Evolutionary conservation across 2,888 invertebrate species (phyloP).

Genomic region (Xylophagus ater): DNA sequence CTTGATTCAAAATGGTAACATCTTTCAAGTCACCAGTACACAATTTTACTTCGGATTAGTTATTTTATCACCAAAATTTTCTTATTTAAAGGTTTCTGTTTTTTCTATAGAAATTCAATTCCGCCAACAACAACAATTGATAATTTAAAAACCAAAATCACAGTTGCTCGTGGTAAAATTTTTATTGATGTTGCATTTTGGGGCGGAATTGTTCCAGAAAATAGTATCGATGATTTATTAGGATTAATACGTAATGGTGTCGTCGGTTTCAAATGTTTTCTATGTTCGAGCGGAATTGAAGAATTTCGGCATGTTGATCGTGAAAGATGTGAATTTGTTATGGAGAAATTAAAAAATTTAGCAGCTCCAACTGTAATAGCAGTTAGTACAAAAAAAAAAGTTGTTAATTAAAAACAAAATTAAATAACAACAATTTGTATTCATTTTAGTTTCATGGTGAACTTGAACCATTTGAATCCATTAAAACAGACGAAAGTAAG

Average conservation of each 20-base stretch:
- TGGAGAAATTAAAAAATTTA: conserved; percentile 47
- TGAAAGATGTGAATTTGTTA: conserved; percentile 46
- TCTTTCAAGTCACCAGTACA: too few relatives aligned
- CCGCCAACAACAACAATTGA: conserved; percentile 56
- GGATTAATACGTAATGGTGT: conserved; percentile 53
- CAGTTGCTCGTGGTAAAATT: conserved; percentile 47
- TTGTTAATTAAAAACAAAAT: neutral
- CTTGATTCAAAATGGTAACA: too few relatives aligned
- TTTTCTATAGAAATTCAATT: conserved; percentile 50
- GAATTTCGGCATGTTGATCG: conserved; percentile 54
- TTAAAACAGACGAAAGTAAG: conserved; percentile 20
- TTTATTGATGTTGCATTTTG: conserved; percentile 64
- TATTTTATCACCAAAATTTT: too few relatives aligned
- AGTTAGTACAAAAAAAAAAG: conserved; percentile 38
- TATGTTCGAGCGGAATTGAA: conserved; percentile 55
- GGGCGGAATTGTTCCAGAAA: conserved; percentile 65
- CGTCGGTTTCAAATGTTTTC: conserved; percentile 63
- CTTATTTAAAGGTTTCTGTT: too few relatives aligned
- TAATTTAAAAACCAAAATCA: conserved; percentile 49
- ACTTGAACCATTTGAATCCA: conserved; percentile 39
- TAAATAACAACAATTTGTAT: conserved; percentile 1
- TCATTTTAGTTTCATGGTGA: conserved; percentile 59
- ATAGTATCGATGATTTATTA: conserved; percentile 48
- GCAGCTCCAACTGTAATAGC: conserved; percentile 51
- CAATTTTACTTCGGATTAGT: too few relatives aligned